A percentile compares a stretch with the other conserved stretches of the same genome.
Evolutionary conservation across 2,113 vertebrate species (phyloP).

Genomic region (Vulpes vulpes): DNA sequence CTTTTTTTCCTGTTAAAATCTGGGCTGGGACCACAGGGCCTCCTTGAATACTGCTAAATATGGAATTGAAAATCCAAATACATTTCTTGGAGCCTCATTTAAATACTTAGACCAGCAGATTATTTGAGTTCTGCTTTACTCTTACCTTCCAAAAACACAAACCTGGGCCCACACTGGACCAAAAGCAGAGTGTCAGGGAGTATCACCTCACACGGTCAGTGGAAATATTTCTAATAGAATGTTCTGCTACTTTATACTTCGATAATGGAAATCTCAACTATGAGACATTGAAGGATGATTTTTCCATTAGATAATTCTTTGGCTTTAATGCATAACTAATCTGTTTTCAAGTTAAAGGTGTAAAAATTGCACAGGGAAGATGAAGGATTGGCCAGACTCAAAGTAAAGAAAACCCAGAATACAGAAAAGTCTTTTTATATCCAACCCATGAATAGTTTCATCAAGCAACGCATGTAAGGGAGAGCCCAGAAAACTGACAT

Average conservation of each 20-base stretch:
- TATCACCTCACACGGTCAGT: not conserved
- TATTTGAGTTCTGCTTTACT: not conserved
- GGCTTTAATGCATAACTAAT: not conserved
- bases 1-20: constrained; percentile 58
- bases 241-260: not conserved
- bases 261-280: not conserved
- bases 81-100: constrained; percentile 2
- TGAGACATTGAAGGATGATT: not conserved
- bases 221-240: constrained; percentile 21
- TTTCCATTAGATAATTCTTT: not conserved
- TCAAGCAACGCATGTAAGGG: not conserved
- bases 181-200: not conserved
- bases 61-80: constrained; percentile 30
- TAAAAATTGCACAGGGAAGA: not conserved
- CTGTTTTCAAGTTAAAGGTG: not conserved
- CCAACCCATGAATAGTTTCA: not conserved
- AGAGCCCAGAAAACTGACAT: not conserved
- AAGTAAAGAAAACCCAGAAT: not conserved
- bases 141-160: not conserved
- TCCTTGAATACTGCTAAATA: not conserved
- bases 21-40: not conserved
- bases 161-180: not conserved
- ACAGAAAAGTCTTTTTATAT: not conserved
- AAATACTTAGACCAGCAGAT: not conserved
- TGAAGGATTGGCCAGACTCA: not conserved